Base-by-base conservation (phyloP, 2,113 vertebrate species). In the Leuciscus idus region DNA sequence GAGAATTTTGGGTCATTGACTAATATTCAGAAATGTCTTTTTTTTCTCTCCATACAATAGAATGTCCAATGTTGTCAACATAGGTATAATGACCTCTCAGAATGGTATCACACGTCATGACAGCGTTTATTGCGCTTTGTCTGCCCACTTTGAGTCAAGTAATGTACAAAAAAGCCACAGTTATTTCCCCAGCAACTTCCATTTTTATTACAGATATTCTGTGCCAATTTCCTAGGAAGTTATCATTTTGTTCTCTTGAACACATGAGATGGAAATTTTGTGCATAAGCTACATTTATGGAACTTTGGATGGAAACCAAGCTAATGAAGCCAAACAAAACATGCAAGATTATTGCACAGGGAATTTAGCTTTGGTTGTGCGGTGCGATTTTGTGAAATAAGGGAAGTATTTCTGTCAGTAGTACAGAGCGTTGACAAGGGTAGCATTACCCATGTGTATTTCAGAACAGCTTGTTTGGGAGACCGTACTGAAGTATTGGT, bases 321-420 rank as follows among this genome's bases (percentile, higher is more conserved):
- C 6, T 55, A 57, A 57, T 57, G 2, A 15, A 57, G 10, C 55
- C 55, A 80, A n/a, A 80, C 33, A 61, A 80, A 80, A 9, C 55
- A 39, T 26, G 21, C 7, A 4, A 9, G 12, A 1, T 64, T 62
- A 57, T 8, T 21, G 19, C 39, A 15, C 2, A 79, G 78, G 21
- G 1, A 17, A 43, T 17, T 61, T 62, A 43, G 19, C 6, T 64
- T 15, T 10, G 30, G 52, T 59, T 23, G 11, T 61, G 15, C 4
- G 39, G 13, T 48, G 15, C 11, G 5, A 81, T 64, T 81, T 83
- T 62, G 17, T 70, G 59, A 81, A 66, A 64, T 50, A 66, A 2
- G 23, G 8, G 8, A 30, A 36, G 9, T 21, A 76, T 89, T 89
- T 84, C 87, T 79, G 70, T 85, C 57, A 43, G 77, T 46, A 28